A percentile compares a stretch with the other conserved stretches of the same genome.
Evolutionary conservation across 2,113 vertebrate genomes (phyloP).

Genomic region (Semicossyphus pulcher): DNA sequence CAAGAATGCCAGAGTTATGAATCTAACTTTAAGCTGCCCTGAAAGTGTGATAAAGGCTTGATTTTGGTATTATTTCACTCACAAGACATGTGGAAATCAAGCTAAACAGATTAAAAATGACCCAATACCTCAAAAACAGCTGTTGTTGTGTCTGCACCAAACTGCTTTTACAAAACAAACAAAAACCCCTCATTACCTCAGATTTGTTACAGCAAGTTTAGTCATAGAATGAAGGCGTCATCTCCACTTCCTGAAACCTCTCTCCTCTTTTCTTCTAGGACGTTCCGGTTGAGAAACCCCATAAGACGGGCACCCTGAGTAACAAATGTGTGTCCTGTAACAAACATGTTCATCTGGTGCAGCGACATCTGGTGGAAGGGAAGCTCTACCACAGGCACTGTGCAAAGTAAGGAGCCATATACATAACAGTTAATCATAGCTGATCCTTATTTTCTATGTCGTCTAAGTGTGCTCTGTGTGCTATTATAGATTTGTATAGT

Average conservation of each 20-base stretch:
- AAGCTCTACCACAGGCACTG: conserved; percentile 95
- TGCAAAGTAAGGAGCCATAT: conserved; percentile 86
- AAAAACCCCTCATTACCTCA: background rate
- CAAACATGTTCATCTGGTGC: conserved; percentile 92
- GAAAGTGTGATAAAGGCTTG: background rate
- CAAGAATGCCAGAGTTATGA: background rate
- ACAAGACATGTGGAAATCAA: background rate
- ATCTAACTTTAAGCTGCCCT: background rate
- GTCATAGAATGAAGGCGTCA: background rate
- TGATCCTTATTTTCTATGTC: too few relatives aligned
- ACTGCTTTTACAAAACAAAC: background rate
- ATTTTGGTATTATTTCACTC: too few relatives aligned
- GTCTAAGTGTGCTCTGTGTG: too few relatives aligned
- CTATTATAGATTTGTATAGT: too few relatives aligned
- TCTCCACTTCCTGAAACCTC: background rate
- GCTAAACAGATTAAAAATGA: background rate
- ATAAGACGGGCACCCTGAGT: conserved; percentile 73
- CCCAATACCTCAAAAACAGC: background rate
- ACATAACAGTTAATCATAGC: too few relatives aligned
- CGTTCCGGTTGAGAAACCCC: conserved; percentile 49
- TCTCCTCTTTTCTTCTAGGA: conserved; percentile 43
- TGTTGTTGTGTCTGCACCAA: conserved; percentile 3
- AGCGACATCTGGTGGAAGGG: conserved; percentile 92
- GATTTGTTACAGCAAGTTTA: background rate
- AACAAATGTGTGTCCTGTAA: conserved; percentile 89